phyloP scores from a whole-genome alignment of 2,888 invertebrate species.

The Camponotus fellah region DNA sequence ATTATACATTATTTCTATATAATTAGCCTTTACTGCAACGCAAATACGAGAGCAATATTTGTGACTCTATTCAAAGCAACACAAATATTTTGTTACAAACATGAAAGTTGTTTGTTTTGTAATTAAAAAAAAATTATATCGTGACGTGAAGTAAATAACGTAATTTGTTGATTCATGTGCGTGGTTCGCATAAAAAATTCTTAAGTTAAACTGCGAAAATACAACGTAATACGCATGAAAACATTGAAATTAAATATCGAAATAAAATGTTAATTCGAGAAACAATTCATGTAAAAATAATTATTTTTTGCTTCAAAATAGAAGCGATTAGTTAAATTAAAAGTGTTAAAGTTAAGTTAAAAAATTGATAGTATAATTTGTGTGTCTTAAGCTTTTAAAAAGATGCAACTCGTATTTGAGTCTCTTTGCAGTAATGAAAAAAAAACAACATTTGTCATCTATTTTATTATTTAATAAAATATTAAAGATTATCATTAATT shows the following conservation, averaged over 20 bases:
- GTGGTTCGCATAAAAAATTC: neutral
- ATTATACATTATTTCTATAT: neutral
- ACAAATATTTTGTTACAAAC: conserved; percentile 10
- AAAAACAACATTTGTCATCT: neutral
- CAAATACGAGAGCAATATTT: neutral
- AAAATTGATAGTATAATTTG: neutral
- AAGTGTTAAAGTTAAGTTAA: neutral
- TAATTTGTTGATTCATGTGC: neutral
- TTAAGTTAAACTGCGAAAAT: conserved; percentile 17
- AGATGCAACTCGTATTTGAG: neutral
- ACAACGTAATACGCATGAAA: neutral
- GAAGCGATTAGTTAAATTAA: too few relatives aligned
- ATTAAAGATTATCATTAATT: neutral
- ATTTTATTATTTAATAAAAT: neutral
- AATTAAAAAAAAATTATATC: conserved; percentile 21
- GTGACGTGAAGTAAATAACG: neutral
- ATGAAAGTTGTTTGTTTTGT: conserved; percentile 7
- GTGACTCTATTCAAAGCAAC: neutral
- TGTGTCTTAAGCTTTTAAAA: neutral
- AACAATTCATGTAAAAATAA: neutral
- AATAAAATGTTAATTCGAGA: neutral
- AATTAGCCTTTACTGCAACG: neutral
- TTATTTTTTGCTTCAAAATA: neutral
- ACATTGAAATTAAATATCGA: conserved; percentile 9
- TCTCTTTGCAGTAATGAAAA: neutral